A percentile compares a stretch with the other conserved stretches of the same genome.
phyloP scores from a whole-genome alignment of 2,888 invertebrate genomes.

The Acrobeloides nanus region DNA sequence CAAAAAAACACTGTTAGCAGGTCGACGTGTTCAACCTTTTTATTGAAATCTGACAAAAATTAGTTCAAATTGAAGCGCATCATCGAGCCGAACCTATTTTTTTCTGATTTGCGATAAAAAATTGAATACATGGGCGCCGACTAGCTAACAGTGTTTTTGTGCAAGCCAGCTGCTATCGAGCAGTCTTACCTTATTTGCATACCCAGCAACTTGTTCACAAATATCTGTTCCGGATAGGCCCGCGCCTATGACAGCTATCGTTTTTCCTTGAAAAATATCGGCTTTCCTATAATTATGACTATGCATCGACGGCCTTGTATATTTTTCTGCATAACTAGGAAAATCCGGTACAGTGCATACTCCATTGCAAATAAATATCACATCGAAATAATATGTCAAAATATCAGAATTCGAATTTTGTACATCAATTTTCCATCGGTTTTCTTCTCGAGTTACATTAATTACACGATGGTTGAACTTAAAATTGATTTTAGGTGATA shows the following conservation, averaged over 20 bases:
- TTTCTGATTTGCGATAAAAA: too few relatives aligned
- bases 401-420: constrained; percentile 13
- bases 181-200: constrained; percentile 21
- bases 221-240: constrained; percentile 78
- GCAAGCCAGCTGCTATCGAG: too few relatives aligned
- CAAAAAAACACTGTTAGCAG: too few relatives aligned
- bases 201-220: constrained; percentile 61
- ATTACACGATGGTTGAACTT: constrained; percentile 28
- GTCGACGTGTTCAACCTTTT: too few relatives aligned
- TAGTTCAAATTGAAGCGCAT: too few relatives aligned
- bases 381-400: constrained; percentile 61
- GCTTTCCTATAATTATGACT: constrained; percentile 77
- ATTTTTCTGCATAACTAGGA: constrained; percentile 22
- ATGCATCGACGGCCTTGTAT: constrained; percentile 62
- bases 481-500: constrained; percentile 13
- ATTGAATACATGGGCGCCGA: too few relatives aligned
- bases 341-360: constrained; percentile 36
- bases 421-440: constrained; percentile 27
- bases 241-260: constrained; percentile 74
- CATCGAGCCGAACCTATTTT: too few relatives aligned
- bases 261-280: constrained; percentile 63
- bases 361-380: constrained; percentile 75
- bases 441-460: constrained; percentile 22
- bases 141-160: too few relatives aligned
- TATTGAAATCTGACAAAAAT: too few relatives aligned